These are phyloP conservation scores for Flexamia atlantica DNA, from an alignment of 2,888 invertebrate genomes.

Conservation along the genomic window DNA sequence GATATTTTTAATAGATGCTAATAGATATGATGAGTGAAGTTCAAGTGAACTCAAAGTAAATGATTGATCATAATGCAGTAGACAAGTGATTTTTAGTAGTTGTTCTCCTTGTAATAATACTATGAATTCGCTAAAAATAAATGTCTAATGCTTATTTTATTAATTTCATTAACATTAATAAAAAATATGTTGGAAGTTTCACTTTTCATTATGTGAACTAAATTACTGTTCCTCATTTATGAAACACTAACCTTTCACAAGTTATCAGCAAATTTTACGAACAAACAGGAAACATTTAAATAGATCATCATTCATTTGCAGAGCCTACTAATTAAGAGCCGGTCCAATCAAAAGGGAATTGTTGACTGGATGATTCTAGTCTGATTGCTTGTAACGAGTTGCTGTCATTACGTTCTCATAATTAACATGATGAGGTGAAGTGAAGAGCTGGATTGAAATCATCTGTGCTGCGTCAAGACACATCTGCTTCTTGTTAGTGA, in stretches of 20 bases:
- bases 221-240: too few species aligned
- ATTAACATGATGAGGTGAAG: neutral
- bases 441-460: neutral
- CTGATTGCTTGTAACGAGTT: conserved; percentile 4
- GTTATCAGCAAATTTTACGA: neutral
- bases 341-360: neutral
- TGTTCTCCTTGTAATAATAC: too few species aligned
- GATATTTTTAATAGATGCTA: too few species aligned
- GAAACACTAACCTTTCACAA: neutral
- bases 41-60: too few species aligned
- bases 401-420: neutral
- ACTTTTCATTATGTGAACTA: too few species aligned
- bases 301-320: neutral
- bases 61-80: too few species aligned
- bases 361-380: neutral
- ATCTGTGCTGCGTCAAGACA: neutral
- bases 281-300: neutral
- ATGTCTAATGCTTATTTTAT: too few species aligned
- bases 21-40: too few species aligned
- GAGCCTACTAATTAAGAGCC: neutral
- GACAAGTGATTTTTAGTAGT: too few species aligned
- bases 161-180: too few species aligned
- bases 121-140: too few species aligned
- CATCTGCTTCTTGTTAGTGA: neutral
- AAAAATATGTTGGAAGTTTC: too few species aligned